Base-by-base conservation (phyloP, 2,797 vertebrate genomes). In the Lycodopsis pacificus region DNA sequence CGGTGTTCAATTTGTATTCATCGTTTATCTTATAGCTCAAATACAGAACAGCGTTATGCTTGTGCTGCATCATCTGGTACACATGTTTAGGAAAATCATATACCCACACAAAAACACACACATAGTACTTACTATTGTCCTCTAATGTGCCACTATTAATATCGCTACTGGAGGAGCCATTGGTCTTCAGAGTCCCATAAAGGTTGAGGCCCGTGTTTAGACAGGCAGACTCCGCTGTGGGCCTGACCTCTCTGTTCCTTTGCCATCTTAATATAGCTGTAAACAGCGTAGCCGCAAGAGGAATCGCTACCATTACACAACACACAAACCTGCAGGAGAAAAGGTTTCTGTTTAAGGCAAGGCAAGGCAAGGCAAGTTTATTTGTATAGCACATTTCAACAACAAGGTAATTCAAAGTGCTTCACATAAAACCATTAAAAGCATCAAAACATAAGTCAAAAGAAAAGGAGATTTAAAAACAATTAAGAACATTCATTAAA, bases 261-360 rank as follows among this genome's bases (percentile, higher is more conserved):
- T 86, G 90, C 86, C 87, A 90, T 42, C 34, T 81, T 22, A 79
- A 80, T 25, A 93, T 36, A 19, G 86, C 85, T 32, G 90, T 80
- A 7, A 88, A 90, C 64, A 94, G 42, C n/a, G 93, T 95, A 1
- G 93, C 93, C 1, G 73, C 76, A 2, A 96, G 89, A 54, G 95
- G 95, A 66, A 95, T 4, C 0, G 91, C 89, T 11, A 95, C 63
- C 90, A 95, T 91, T 3, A 87, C 5, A 27, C 89, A 91, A 68
- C 95, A 95, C 63, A 95, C 89, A 90, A 92, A 92, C 85, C 95
- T 96, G 88, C 68, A 63, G 58, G 67, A 77, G n/a, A 54, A 71
- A 80, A 44, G 32, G 40, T 30, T 1, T 38, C 13, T 11, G 38
- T 20, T 49, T 63, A 14, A 56, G n/a, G n/a, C n/a, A n/a, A n/a